A percentile compares a stretch with the other conserved stretches of the same genome.
Conservation (phyloP, 2,797 vertebrate species). For the Paedocypris micromegethes region DNA sequence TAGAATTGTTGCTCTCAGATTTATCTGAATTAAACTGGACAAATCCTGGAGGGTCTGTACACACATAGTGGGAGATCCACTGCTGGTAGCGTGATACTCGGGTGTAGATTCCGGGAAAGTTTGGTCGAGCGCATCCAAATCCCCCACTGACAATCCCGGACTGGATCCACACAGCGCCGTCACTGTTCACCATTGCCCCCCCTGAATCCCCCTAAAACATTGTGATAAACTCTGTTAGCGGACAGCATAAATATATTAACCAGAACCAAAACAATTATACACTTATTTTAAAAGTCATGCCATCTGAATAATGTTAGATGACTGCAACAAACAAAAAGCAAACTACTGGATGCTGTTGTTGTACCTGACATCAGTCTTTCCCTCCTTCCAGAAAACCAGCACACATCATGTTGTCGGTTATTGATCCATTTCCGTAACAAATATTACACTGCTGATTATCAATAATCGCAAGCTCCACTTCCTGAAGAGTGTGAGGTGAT, state of each 20-base stretch:
- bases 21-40: conserved; percentile 50
- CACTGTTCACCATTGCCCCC: conserved; percentile 57
- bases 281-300: no score
- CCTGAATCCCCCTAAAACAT: conserved; percentile 54
- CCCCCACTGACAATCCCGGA: conserved; percentile 61
- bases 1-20: conserved; percentile 50
- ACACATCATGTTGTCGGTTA: conserved; percentile 46
- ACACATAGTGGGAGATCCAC: conserved; percentile 54
- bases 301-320: no score
- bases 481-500: conserved; percentile 35
- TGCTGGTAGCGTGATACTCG: conserved; percentile 60
- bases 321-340: neutral
- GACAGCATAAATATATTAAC: neutral
- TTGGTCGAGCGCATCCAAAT: conserved; percentile 52
- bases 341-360: neutral
- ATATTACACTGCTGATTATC: conserved; percentile 32
- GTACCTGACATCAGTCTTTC: conserved; percentile 46
- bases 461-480: conserved; percentile 44
- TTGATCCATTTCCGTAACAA: neutral
- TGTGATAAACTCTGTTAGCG: no score
- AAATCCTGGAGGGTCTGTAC: conserved; percentile 54
- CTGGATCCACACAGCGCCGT: conserved; percentile 56
- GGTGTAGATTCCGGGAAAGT: conserved; percentile 57
- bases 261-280: neutral
- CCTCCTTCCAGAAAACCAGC: conserved; percentile 35